Conservation (phyloP, 2,113 vertebrate genomes). For the Danionella cerebrum region DNA sequence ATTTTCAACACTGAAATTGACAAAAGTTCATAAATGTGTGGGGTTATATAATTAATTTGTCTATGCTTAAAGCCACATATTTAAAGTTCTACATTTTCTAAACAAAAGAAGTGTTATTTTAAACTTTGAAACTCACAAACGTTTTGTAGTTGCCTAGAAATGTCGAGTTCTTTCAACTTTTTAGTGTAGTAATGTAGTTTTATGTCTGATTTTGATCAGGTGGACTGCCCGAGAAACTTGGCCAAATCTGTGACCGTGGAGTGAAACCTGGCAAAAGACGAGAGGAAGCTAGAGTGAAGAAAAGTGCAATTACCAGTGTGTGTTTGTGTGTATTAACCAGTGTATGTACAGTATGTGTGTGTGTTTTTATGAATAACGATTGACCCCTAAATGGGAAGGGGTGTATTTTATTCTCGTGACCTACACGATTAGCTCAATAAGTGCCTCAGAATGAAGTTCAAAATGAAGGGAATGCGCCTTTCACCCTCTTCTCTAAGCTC, state of each 20-base stretch:
- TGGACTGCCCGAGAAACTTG: conserved; percentile 92
- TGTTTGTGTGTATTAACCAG: conserved; percentile 26
- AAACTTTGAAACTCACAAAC: no score
- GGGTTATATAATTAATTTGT: no score
- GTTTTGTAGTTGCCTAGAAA: no score
- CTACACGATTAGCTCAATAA: neutral
- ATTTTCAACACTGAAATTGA: no score
- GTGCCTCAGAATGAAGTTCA: conserved; percentile 8
- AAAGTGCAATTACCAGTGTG: conserved; percentile 55
- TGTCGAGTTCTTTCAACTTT: no score
- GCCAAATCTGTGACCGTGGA: conserved; percentile 97
- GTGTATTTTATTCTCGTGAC: neutral
- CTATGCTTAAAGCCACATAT: no score
- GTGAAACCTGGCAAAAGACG: conserved; percentile 48
- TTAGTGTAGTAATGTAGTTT: neutral
- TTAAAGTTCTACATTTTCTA: no score
- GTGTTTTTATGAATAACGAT: conserved; percentile 35
- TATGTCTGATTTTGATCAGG: conserved; percentile 62
- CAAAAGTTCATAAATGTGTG: no score
- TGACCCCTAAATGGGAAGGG: conserved; percentile 19
- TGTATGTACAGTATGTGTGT: conserved; percentile 19
- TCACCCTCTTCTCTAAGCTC: neutral
- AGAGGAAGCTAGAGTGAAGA: conserved; percentile 35
- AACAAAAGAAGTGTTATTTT: no score
- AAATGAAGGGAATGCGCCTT: conserved; percentile 39